Evolutionary conservation across 2,797 vertebrate genomes (phyloP).

Genomic region (Luscinia megarhynchos): DNA sequence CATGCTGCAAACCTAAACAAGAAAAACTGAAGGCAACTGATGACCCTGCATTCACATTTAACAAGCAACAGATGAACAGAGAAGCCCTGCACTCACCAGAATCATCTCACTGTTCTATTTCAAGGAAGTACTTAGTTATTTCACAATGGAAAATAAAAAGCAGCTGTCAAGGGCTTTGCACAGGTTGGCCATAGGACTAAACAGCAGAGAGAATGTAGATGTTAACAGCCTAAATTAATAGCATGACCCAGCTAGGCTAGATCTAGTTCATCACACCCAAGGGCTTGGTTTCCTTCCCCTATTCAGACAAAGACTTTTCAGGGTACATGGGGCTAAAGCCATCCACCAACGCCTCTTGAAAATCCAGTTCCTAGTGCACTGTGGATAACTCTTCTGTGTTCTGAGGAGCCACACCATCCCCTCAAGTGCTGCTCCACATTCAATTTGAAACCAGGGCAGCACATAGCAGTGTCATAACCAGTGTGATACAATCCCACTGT

Average conservation of each 20-base stretch:
- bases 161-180: neutral
- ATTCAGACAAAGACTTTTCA: neutral
- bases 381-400: neutral
- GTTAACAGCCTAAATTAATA: neutral
- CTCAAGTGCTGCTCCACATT: neutral
- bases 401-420: neutral
- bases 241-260: neutral
- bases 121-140: neutral
- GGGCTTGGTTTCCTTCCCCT: neutral
- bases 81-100: neutral
- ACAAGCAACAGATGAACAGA: slow-evolving; percentile 18
- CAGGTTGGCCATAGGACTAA: neutral
- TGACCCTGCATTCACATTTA: neutral
- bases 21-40: neutral
- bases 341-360: neutral
- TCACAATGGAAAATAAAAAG: slow-evolving; percentile 17
- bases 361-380: neutral
- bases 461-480: neutral
- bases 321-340: neutral
- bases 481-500: neutral
- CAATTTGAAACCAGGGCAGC: neutral
- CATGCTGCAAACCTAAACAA: slow-evolving; percentile 16
- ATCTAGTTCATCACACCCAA: neutral
- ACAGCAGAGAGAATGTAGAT: neutral
- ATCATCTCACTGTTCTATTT: neutral